Evolutionary conservation across 2,113 vertebrate species (phyloP).

Genomic region (Ranitomeya imitator): DNA sequence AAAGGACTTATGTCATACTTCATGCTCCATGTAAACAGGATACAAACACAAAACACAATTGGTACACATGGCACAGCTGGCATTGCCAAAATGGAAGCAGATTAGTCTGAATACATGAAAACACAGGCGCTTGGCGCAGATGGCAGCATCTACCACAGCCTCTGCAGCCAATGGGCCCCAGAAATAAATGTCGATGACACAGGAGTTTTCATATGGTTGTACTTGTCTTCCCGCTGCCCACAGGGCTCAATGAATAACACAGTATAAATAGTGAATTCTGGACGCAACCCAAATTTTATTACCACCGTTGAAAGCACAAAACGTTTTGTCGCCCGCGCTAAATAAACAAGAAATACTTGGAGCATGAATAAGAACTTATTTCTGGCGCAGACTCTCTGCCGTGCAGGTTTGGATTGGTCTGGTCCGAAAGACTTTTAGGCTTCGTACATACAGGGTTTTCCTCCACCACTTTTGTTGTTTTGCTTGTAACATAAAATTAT

Average conservation of each 20-base stretch:
- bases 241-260: constrained; percentile 14
- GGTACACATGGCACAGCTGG: background rate
- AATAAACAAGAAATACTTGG: constrained; percentile 45
- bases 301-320: constrained; percentile 24
- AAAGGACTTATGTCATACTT: background rate
- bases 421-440: background rate
- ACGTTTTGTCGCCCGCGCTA: constrained; percentile 12
- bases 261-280: constrained; percentile 16
- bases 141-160: background rate
- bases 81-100: background rate
- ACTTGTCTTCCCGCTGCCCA: background rate
- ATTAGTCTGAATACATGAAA: background rate
- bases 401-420: constrained; percentile 4
- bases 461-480: no score
- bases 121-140: constrained; percentile 5
- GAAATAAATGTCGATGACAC: background rate
- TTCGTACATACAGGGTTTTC: no score
- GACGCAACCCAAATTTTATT: constrained; percentile 17
- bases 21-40: background rate
- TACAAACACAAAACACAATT: background rate
- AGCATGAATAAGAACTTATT: constrained; percentile 31
- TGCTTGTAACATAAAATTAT: no score
- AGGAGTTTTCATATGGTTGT: background rate
- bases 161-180: background rate
- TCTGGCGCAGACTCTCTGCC: background rate